These are phyloP conservation scores for Pleuronectes platessa DNA, from an alignment of 2,113 vertebrate genomes.

Conservation along the genomic window DNA sequence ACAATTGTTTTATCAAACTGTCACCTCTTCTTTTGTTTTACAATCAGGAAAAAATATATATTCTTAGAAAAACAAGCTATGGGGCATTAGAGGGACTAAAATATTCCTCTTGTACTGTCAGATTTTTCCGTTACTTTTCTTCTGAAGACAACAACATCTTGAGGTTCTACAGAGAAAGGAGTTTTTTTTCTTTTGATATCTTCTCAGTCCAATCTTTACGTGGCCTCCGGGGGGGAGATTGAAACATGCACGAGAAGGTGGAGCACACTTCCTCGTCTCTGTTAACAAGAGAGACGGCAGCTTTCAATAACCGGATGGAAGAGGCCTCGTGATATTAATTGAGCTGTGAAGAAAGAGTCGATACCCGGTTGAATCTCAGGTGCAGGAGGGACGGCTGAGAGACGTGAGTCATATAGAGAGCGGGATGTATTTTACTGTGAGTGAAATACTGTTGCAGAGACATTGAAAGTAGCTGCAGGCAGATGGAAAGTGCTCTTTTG, in stretches of 20 bases:
- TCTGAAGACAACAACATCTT: background rate
- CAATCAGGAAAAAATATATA: too few species aligned
- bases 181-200: slow-evolving; percentile 25
- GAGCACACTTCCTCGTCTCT: background rate
- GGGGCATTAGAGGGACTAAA: too few species aligned
- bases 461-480: slow-evolving; percentile 24
- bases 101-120: too few species aligned
- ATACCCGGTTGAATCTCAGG: slow-evolving; percentile 11
- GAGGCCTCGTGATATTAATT: background rate
- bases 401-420: background rate
- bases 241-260: slow-evolving; percentile 8
- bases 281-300: slow-evolving; percentile 20
- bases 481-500: slow-evolving; percentile 39
- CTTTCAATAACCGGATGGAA: slow-evolving; percentile 14
- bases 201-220: slow-evolving; percentile 14
- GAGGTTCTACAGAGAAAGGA: background rate
- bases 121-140: too few species aligned
- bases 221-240: background rate
- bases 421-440: slow-evolving; percentile 1
- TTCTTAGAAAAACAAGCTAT: too few species aligned
- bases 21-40: too few species aligned
- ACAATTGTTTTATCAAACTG: too few species aligned
- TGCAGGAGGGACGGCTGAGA: slow-evolving; percentile 3
- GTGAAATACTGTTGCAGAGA: slow-evolving; percentile 38
- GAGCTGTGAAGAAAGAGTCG: background rate